Percentiles rank a stretch among this genome's conserved stretches.
Conservation (phyloP, 2,888 invertebrate species). For the Pyrocoelia pectoralis region DNA sequence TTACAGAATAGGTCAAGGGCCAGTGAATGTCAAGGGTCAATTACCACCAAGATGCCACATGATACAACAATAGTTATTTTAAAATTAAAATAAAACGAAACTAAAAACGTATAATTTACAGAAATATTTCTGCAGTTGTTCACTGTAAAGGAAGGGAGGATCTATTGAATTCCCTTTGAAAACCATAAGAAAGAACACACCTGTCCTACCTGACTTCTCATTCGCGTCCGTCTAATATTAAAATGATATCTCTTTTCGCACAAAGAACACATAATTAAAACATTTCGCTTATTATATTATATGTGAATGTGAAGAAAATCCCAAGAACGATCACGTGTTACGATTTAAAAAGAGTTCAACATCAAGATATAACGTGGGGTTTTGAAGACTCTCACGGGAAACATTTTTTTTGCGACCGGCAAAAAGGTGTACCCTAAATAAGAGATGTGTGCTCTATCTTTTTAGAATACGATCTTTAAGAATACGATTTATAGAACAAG, state of each 20-base stretch:
- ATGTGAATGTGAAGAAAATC: not conserved
- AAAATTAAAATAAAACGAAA: conserved; percentile 2
- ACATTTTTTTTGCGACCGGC: conserved; percentile 11
- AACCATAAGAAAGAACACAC: not conserved
- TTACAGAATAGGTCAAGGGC: conserved; percentile 34
- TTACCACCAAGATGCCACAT: conserved; percentile 35
- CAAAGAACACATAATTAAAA: not conserved
- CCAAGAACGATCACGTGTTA: not conserved
- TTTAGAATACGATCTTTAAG: conserved; percentile 3
- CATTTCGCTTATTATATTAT: not conserved
- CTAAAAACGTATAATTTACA: not conserved
- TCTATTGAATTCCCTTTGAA: not conserved
- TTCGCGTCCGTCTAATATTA: not conserved
- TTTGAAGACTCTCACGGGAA: conserved; percentile 12
- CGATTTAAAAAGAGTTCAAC: not conserved
- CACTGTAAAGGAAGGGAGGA: not conserved
- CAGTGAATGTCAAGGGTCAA: conserved; percentile 33
- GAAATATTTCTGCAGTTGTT: not conserved
- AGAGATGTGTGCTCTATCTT: conserved; percentile 3
- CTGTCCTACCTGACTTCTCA: conserved; percentile 6
- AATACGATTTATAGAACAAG: conserved; percentile 6
- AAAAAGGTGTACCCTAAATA: conserved; percentile 10
- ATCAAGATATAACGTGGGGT: conserved; percentile 10
- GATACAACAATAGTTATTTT: conserved; percentile 16
- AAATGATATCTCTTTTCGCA: not conserved